Conservation (phyloP, 2,888 invertebrate genomes). For the Digitonthophagus gazella region DNA sequence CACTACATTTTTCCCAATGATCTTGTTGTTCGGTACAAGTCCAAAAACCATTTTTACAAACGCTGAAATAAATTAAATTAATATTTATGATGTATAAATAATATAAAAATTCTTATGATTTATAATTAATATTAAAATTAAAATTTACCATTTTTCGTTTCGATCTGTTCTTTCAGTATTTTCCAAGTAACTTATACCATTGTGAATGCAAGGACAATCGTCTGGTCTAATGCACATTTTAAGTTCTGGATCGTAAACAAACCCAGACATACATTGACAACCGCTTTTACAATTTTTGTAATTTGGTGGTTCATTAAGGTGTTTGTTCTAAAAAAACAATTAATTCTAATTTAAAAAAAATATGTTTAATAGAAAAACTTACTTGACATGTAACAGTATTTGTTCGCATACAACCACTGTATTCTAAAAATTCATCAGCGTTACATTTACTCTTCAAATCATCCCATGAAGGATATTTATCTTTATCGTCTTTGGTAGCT, state of each 20-base stretch:
- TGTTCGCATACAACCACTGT: conserved; percentile 67
- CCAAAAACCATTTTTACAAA: neutral
- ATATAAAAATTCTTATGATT: no score
- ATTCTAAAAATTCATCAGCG: conserved; percentile 60
- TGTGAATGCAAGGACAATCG: conserved; percentile 7
- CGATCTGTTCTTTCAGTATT: neutral
- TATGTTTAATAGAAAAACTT: conserved; percentile 18
- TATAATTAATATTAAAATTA: no score
- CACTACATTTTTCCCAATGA: conserved; percentile 8
- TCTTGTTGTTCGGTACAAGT: neutral
- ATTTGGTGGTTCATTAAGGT: neutral
- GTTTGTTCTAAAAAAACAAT: neutral
- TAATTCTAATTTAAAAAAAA: neutral
- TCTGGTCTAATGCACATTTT: neutral
- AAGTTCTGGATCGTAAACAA: conserved; percentile 3
- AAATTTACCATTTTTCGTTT: conserved; percentile 3
- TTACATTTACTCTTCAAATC: conserved; percentile 62
- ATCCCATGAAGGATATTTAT: conserved; percentile 46
- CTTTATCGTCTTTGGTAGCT: conserved; percentile 56
- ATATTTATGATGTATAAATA: neutral
- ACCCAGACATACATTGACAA: conserved; percentile 11
- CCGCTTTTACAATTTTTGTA: neutral
- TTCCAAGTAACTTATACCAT: conserved; percentile 6
- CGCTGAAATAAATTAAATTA: neutral
- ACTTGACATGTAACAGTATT: conserved; percentile 73